phyloP scores from a whole-genome alignment of 2,888 invertebrate species.

The Pocota personata region DNA sequence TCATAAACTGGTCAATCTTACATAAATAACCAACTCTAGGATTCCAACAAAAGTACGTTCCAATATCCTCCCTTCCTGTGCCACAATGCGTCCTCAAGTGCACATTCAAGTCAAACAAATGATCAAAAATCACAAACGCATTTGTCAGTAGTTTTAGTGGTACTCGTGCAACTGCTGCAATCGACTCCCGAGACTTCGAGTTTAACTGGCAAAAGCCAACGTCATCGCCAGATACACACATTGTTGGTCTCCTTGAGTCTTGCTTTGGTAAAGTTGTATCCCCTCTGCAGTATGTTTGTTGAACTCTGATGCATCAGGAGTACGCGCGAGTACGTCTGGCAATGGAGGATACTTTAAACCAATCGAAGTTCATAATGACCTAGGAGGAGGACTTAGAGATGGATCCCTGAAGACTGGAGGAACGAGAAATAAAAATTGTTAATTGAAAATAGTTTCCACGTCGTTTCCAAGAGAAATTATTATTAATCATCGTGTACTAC shows the following conservation, averaged over 20 bases:
- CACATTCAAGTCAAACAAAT: slow-evolving; percentile 58
- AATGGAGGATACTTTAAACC: slow-evolving; percentile 31
- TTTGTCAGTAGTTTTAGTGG: slow-evolving; percentile 32
- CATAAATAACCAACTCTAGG: slow-evolving; percentile 7
- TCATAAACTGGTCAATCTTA: background rate
- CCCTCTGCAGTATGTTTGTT: slow-evolving; percentile 20
- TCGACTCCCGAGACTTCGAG: slow-evolving; percentile 25
- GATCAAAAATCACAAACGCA: slow-evolving; percentile 57
- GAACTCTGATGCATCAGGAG: slow-evolving; percentile 21
- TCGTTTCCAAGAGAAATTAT: slow-evolving; percentile 67
- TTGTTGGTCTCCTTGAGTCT: slow-evolving; percentile 16
- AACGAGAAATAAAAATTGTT: slow-evolving; percentile 36
- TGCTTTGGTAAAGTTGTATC: background rate
- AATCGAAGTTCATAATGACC: slow-evolving; percentile 45
- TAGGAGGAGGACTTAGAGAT: background rate
- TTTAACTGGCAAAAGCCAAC: slow-evolving; percentile 53
- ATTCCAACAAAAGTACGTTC: background rate
- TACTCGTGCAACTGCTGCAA: slow-evolving; percentile 7
- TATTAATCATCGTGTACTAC: slow-evolving; percentile 66
- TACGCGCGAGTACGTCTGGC: background rate
- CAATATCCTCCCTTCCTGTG: background rate
- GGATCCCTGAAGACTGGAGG: background rate
- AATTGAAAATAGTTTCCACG: slow-evolving; percentile 73
- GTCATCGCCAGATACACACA: slow-evolving; percentile 37
- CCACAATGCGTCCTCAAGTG: slow-evolving; percentile 22